A percentile compares a stretch with the other conserved stretches of the same genome.
Evolutionary conservation across 2,797 vertebrate species (phyloP).

Genomic region (Rhinoraja longicauda): DNA sequence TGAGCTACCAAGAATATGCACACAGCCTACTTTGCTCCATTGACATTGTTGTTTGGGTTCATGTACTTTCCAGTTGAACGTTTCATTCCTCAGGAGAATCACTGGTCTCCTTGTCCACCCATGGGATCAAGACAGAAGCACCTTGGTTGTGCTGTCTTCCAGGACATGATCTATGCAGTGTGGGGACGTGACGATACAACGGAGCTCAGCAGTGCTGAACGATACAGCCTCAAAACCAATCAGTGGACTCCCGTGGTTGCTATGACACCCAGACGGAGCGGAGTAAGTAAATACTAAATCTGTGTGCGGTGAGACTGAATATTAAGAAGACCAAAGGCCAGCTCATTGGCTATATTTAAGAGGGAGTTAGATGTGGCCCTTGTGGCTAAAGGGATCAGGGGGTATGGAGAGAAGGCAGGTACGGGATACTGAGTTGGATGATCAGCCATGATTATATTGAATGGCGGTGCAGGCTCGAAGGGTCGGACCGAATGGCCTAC

Average conservation of each 20-base stretch:
- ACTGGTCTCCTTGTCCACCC: constrained; percentile 52
- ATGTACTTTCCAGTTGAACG: constrained; percentile 54
- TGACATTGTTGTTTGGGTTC: not conserved
- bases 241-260: constrained; percentile 48
- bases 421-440: too few species aligned
- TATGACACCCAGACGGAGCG: constrained; percentile 52
- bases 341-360: too few species aligned
- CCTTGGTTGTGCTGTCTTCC: constrained; percentile 51
- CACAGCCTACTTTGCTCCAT: too few species aligned
- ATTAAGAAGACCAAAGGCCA: too few species aligned
- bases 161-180: constrained; percentile 50
- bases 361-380: too few species aligned
- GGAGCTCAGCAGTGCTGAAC: constrained; percentile 50
- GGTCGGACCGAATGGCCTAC: too few species aligned
- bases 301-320: not conserved
- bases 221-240: constrained; percentile 46
- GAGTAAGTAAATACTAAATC: not conserved
- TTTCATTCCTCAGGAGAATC: constrained; percentile 53
- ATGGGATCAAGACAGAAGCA: constrained; percentile 54
- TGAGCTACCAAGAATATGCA: not conserved
- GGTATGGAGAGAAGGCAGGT: too few species aligned
- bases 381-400: too few species aligned
- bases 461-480: too few species aligned
- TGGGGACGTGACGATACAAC: constrained; percentile 54
- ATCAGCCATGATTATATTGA: too few species aligned